These are phyloP conservation scores for Stictocephala bisonia DNA, from an alignment of 2,888 invertebrate species.

Conservation along the genomic window DNA sequence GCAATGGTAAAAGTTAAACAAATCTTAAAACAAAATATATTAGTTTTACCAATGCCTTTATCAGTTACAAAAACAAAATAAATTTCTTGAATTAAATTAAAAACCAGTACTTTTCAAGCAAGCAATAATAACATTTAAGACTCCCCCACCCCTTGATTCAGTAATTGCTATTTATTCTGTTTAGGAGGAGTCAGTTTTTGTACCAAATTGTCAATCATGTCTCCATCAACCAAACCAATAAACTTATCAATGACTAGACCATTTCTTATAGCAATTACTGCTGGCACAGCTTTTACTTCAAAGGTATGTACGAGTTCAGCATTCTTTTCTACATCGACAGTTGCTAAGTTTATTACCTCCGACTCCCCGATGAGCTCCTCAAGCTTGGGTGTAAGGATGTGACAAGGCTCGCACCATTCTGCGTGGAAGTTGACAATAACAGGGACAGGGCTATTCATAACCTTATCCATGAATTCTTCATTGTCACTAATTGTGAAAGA, in stretches of 20 bases:
- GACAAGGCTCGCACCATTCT: conserved; percentile 92
- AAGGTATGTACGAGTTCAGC: conserved; percentile 85
- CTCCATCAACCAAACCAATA: conserved; percentile 84
- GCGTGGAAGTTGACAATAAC: conserved; percentile 94
- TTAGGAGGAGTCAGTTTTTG: conserved; percentile 67
- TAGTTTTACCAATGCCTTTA: no score
- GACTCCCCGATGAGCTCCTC: conserved; percentile 80
- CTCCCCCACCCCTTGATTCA: no score
- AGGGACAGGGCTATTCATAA: conserved; percentile 84
- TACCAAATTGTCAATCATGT: conserved; percentile 83
- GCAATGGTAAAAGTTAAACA: no score
- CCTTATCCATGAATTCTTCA: conserved; percentile 61
- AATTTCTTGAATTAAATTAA: no score
- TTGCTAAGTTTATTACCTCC: conserved; percentile 79
- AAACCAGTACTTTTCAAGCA: no score
- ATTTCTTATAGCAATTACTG: conserved; percentile 77
- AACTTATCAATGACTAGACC: conserved; percentile 89
- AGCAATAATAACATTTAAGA: no score
- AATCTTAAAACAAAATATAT: no score
- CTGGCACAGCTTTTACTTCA: conserved; percentile 62
- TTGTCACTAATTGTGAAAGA: conserved; percentile 56
- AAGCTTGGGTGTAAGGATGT: conserved; percentile 86
- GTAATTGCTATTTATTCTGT: conserved; percentile 15
- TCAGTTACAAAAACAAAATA: no score
- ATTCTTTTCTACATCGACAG: conserved; percentile 85